phyloP scores from a whole-genome alignment of 2,888 invertebrate genomes.

The Coenonympha arcania region DNA sequence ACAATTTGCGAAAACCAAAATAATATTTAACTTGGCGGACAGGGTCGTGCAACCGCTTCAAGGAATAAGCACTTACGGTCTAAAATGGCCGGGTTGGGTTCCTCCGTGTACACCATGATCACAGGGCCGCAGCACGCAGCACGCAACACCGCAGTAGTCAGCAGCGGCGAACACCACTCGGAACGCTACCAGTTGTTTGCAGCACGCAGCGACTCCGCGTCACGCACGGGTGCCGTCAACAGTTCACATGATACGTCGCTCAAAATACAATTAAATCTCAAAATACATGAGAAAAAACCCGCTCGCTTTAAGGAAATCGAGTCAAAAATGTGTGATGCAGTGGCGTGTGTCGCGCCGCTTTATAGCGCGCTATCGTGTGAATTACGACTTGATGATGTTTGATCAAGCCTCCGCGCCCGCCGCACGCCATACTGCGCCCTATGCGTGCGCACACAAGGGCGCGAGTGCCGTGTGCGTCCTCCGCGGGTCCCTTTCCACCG shows the following conservation, averaged over 20 bases:
- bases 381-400: background rate
- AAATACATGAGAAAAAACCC: background rate
- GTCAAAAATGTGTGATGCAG: background rate
- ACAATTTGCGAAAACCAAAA: no score
- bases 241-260: background rate
- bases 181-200: no score
- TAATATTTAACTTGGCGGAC: no score
- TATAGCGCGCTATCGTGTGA: background rate
- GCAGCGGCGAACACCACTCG: background rate
- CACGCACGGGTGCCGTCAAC: background rate
- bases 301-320: background rate
- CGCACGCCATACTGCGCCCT: no score
- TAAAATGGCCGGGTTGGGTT: slow-evolving; percentile 5
- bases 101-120: slow-evolving; percentile 12
- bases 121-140: no score
- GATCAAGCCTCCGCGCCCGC: no score
- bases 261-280: background rate
- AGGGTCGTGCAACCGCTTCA: no score
- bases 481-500: no score
- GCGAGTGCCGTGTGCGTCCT: no score
- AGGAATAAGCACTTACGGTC: slow-evolving; percentile 13
- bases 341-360: background rate
- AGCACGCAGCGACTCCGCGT: background rate
- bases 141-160: background rate
- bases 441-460: no score